Percentiles rank a stretch among this genome's conserved stretches.
These are phyloP conservation scores for Coelopa frigida DNA, from an alignment of 1,140 invertebrate genomes.

Conservation along the genomic window DNA sequence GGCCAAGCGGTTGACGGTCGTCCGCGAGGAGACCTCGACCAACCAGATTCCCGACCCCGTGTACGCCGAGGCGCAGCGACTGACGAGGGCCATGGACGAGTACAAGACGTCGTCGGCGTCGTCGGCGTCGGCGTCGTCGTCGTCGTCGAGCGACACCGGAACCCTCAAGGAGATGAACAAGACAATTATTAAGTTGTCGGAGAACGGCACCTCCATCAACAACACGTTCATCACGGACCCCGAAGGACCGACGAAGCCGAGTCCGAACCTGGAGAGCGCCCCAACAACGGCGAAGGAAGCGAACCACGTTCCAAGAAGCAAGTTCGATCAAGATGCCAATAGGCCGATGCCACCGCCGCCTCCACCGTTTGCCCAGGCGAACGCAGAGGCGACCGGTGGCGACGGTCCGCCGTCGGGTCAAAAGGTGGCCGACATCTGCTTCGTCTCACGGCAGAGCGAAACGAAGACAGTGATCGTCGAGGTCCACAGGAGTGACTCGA, in stretches of 20 bases:
- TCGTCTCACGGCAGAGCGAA: constrained; percentile 41
- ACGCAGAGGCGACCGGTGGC: not conserved
- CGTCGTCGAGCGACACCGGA: constrained; percentile 2
- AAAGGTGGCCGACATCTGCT: constrained; percentile 25
- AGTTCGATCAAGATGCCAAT: no score
- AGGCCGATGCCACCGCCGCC: constrained; percentile 23
- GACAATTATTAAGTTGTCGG: constrained; percentile 60
- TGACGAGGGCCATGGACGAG: no score
- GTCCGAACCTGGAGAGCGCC: not conserved
- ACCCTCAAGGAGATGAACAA: constrained; percentile 48
- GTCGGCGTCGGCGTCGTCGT: no score
- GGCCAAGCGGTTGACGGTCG: constrained; percentile 57
- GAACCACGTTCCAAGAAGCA: no score
- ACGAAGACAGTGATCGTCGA: constrained; percentile 57
- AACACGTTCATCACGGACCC: constrained; percentile 48
- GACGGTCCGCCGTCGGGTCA: not conserved
- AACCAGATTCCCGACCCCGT: constrained; percentile 4
- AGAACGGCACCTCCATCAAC: constrained; percentile 59
- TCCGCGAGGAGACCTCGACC: constrained; percentile 49
- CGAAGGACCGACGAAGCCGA: no score
- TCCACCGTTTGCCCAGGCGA: constrained; percentile 8
- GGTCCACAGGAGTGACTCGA: constrained; percentile 31
- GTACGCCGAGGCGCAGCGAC: not conserved
- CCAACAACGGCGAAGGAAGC: not conserved
- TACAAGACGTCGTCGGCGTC: constrained; percentile 1